Percentiles rank a stretch among this genome's conserved stretches.
Evolutionary conservation across 1,140 invertebrate species (phyloP).

Genomic region (Aphelenchoides besseyi): DNA sequence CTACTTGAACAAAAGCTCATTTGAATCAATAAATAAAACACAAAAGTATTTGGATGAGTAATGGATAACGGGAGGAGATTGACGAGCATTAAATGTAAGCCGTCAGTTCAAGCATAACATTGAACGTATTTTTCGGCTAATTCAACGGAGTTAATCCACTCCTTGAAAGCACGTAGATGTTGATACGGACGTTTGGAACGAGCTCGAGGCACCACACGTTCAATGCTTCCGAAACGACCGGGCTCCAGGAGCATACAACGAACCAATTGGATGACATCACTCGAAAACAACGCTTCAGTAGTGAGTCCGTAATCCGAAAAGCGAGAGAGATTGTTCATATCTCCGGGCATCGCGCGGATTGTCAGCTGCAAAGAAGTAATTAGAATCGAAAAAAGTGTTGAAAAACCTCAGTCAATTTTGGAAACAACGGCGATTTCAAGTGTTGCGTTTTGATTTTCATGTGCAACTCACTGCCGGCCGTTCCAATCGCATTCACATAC

Average conservation of each 20-base stretch:
- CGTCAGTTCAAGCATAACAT: constrained; percentile 17
- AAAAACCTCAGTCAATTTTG: constrained; percentile 21
- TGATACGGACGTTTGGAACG: constrained; percentile 28
- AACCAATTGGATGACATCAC: constrained; percentile 18
- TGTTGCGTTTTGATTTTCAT: constrained; percentile 23
- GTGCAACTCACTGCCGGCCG: constrained; percentile 12
- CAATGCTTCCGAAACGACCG: neutral
- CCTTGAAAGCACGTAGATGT: constrained; percentile 28
- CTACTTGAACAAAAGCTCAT: neutral
- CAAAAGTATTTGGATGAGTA: neutral
- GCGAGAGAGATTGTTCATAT: constrained; percentile 27
- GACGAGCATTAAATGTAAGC: too few relatives aligned
- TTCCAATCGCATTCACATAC: constrained; percentile 29
- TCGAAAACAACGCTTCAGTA: constrained; percentile 6
- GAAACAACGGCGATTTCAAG: constrained; percentile 11
- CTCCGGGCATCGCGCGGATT: constrained; percentile 18
- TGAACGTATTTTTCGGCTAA: constrained; percentile 35
- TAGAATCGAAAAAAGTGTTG: constrained; percentile 5
- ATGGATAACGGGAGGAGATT: neutral
- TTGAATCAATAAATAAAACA: constrained; percentile 7
- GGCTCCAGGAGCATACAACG: constrained; percentile 24
- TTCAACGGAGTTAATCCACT: constrained; percentile 22
- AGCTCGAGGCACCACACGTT: neutral
- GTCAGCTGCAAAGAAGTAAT: constrained; percentile 28
- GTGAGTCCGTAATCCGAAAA: constrained; percentile 27